A percentile compares a stretch with the other conserved stretches of the same genome.
phyloP scores from a whole-genome alignment of 2,113 vertebrate genomes.

The Tragelaphus scriptus region DNA sequence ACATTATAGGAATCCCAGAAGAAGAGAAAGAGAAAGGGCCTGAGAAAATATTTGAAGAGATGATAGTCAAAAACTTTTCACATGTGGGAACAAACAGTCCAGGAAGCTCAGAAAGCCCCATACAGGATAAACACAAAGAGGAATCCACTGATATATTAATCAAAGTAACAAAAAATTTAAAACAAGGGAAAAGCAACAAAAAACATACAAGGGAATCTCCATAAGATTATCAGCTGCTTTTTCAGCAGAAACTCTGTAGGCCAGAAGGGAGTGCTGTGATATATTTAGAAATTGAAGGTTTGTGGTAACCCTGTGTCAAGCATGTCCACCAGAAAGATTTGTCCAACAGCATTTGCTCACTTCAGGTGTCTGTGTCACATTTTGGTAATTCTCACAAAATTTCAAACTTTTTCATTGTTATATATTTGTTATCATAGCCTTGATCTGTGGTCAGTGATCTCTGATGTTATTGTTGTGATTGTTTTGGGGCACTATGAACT shows the following conservation, averaged over 20 bases:
- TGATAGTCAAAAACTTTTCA: background rate
- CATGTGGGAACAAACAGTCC: background rate
- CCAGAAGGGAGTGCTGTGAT: background rate
- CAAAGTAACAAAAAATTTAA: background rate
- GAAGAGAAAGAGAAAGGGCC: background rate
- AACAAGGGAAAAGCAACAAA: background rate
- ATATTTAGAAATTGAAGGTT: background rate
- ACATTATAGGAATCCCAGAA: background rate
- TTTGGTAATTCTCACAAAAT: background rate
- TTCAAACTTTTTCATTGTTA: background rate
- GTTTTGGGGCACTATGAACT: background rate
- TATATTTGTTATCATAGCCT: background rate
- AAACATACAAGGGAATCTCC: background rate
- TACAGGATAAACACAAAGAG: background rate
- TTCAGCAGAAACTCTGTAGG: background rate
- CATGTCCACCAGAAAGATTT: background rate
- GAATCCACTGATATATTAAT: background rate
- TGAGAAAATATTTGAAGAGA: background rate
- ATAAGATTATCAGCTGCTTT: background rate
- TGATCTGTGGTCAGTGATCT: background rate
- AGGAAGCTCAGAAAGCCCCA: background rate
- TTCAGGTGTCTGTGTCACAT: background rate
- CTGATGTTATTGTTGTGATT: background rate
- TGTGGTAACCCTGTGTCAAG: background rate
- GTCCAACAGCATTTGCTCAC: background rate